phyloP scores from a whole-genome alignment of 2,888 invertebrate species.

The Meliscaeva auricollis region DNA sequence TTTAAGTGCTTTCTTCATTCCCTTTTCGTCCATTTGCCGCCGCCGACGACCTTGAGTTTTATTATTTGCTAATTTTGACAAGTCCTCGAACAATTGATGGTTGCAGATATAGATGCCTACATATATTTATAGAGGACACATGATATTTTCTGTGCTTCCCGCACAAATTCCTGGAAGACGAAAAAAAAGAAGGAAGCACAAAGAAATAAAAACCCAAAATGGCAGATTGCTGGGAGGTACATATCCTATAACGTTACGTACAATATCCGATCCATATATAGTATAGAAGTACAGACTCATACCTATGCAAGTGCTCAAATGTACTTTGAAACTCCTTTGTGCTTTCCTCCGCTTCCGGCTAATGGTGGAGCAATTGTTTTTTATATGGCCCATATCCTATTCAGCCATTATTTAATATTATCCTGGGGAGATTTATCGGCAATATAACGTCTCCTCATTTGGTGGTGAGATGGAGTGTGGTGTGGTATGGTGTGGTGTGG shows the following conservation, averaged over 20 bases:
- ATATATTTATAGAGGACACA: slow-evolving; percentile 1
- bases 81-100: slow-evolving; percentile 47
- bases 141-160: slow-evolving; percentile 27
- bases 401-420: slow-evolving; percentile 76
- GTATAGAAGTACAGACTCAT: background rate
- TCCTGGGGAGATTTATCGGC: slow-evolving; percentile 72
- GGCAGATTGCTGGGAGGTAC: slow-evolving; percentile 40
- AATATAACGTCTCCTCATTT: slow-evolving; percentile 44
- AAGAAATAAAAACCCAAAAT: slow-evolving; percentile 41
- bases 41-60: slow-evolving; percentile 41
- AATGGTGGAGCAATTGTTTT: slow-evolving; percentile 75
- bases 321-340: slow-evolving; percentile 38
- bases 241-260: background rate
- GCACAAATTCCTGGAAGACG: slow-evolving; percentile 28
- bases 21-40: background rate
- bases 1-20: slow-evolving; percentile 15
- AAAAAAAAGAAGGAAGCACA: slow-evolving; percentile 29
- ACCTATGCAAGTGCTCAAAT: background rate
- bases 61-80: slow-evolving; percentile 74
- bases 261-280: background rate
- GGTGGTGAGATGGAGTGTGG: no score
- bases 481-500: background rate
- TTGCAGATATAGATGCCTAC: slow-evolving; percentile 39
- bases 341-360: slow-evolving; percentile 39
- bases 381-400: slow-evolving; percentile 71